Evolutionary conservation across 2,113 vertebrate species (phyloP), one percentile per base, ranked within the genome.

Genomic region (Delphinapterus leucas): DNA sequence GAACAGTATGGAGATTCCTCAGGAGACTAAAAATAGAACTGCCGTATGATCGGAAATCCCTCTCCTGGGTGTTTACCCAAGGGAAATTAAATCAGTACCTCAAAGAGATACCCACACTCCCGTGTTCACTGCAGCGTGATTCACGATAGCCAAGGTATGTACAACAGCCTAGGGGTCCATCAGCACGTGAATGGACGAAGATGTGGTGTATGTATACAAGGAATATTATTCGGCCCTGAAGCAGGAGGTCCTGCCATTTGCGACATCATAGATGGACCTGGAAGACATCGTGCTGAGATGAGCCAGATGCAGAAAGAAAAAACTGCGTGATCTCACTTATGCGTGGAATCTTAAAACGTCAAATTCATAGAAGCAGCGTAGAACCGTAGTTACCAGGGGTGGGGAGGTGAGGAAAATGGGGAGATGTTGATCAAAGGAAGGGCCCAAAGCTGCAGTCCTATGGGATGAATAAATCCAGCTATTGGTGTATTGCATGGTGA

Each of bases 101-200:
- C 25, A 13, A 2, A 76, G 68, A 53, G 58, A 55, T 0, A 13
- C 1, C 58, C 13, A 18, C n/a, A 25, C 8, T 0, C 58, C 41
- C 8, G 0, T 1, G 1, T 26, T 9, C 58, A 1, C 31, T 0
- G 31, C 41, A 9, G 31, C 8, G 0, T n/a, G 2, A 0, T 1
- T 31, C 18, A 7, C 5, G 17, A 18, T 0, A 38, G 60, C 33
- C 44, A 6, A 12, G 21, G 58, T 4, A 6, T 4, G n/a, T 44
- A 25, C 47, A 1, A 33, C 26, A 26, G 17, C n/a, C n/a, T 3
- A 2, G 8, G 17, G 9, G 60, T 8, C 80, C 68, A 1, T 14
- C 2, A 20, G 10, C 8, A 2, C 44, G 28, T 1, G 41, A 14
- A 23, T 7, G 38, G 31, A 1, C 7, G 10, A 25, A 47, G 13